Percentiles rank a stretch among this genome's conserved stretches.
These are phyloP conservation scores for Leucophora obtusa DNA, from an alignment of 2,888 invertebrate genomes.

Conservation along the genomic window DNA sequence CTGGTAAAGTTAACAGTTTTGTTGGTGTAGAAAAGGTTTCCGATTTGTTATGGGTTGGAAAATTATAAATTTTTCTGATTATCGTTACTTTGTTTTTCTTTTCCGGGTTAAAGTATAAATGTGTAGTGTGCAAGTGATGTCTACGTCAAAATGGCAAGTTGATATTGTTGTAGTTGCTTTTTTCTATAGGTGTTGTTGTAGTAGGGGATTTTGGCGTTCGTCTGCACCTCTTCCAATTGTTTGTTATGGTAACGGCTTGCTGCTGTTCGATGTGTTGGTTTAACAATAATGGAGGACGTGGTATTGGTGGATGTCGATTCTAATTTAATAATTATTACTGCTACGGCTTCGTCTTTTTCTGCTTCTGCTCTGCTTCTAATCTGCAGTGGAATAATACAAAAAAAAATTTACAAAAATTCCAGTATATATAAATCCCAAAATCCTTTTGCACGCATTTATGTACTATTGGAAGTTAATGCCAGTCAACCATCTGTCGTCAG, in stretches of 20 bases:
- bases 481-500: too few species aligned
- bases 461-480: too few species aligned
- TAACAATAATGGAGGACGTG: constrained; percentile 46
- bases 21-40: background rate
- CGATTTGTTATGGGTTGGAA: background rate
- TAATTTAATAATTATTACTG: constrained; percentile 52
- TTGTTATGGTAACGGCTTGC: constrained; percentile 61
- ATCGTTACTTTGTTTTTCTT: background rate
- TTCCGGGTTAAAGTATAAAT: constrained; percentile 19
- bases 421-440: too few species aligned
- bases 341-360: constrained; percentile 62
- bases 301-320: constrained; percentile 40
- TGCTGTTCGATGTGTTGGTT: constrained; percentile 59
- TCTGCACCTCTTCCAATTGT: constrained; percentile 35
- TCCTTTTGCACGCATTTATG: too few species aligned
- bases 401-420: background rate
- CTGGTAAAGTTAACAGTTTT: background rate
- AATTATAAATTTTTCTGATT: background rate
- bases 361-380: constrained; percentile 54
- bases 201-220: constrained; percentile 2
- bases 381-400: constrained; percentile 25
- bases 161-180: constrained; percentile 15
- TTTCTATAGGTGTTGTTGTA: constrained; percentile 20
- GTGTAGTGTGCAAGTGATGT: constrained; percentile 3
- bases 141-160: constrained; percentile 46